phyloP scores from a whole-genome alignment of 2,797 vertebrate species.

The Limnodromus scolopaceus region DNA sequence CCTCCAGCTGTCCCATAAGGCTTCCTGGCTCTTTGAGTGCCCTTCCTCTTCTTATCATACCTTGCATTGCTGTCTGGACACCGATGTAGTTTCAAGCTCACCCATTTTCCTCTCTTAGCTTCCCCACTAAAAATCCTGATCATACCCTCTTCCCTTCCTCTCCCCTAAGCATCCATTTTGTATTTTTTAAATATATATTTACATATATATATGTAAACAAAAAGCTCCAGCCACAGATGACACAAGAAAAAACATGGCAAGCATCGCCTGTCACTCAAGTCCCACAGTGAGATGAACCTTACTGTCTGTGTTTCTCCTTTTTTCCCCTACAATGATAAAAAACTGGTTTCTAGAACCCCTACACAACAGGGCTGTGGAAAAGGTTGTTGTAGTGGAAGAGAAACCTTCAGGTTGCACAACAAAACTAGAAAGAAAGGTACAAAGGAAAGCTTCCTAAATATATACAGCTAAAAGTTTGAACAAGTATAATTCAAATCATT shows the following conservation, averaged over 20 bases:
- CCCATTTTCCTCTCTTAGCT: not conserved
- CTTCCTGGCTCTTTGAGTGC: not conserved
- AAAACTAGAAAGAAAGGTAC: not conserved
- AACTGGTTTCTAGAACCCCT: not conserved
- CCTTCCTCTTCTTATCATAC: not conserved
- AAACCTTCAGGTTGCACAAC: not conserved
- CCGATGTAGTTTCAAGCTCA: not conserved
- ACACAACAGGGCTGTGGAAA: not conserved
- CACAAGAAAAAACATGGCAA: not conserved
- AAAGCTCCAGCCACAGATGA: not conserved
- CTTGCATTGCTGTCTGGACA: not conserved
- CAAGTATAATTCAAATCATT: not conserved
- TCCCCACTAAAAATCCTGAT: not conserved
- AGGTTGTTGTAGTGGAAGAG: not conserved
- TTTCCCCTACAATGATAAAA: not conserved
- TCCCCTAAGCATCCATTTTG: not conserved
- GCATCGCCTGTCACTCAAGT: not conserved
- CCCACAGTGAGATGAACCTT: not conserved
- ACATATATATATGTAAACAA: too few relatives aligned
- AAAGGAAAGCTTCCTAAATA: not conserved
- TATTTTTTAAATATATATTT: not conserved
- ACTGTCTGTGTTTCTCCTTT: not conserved
- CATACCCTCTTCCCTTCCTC: not conserved
- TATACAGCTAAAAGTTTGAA: not conserved
- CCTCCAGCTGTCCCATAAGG: not conserved